Evolutionary conservation across 1,140 invertebrate species (phyloP).

Genomic region (Colletes latitarsis): DNA sequence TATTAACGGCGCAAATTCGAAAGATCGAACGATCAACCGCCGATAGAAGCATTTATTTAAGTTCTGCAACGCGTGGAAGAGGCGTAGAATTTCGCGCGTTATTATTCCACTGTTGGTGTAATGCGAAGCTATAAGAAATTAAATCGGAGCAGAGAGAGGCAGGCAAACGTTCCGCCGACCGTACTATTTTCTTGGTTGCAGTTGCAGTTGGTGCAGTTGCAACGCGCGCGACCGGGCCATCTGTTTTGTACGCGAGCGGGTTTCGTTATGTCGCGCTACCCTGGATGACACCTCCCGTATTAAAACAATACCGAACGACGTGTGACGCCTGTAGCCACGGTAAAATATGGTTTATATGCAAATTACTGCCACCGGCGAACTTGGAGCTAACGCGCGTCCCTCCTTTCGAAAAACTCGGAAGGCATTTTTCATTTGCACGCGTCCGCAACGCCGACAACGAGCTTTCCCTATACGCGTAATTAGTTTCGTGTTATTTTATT

Average conservation of each 20-base stretch:
- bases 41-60: too few species aligned
- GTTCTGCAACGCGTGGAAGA: neutral
- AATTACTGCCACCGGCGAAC: conserved; percentile 43
- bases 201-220: conserved; percentile 3
- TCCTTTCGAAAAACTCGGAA: conserved; percentile 6
- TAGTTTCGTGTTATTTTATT: neutral
- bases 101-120: neutral
- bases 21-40: too few species aligned
- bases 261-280: conserved; percentile 37
- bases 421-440: conserved; percentile 35
- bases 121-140: conserved; percentile 11
- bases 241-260: conserved; percentile 40
- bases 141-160: neutral
- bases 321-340: conserved; percentile 39
- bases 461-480: neutral
- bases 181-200: conserved; percentile 33
- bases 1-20: too few species aligned
- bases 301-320: conserved; percentile 58
- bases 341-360: conserved; percentile 61
- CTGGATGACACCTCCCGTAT: conserved; percentile 41
- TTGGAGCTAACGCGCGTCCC: conserved; percentile 21
- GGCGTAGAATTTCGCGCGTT: neutral
- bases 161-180: neutral
- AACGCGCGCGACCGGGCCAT: conserved; percentile 7
- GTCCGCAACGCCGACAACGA: too few species aligned